A percentile compares a stretch with the other conserved stretches of the same genome.
These are phyloP conservation scores for Avahi laniger DNA, from an alignment of 2,797 vertebrate species.

Conservation along the genomic window DNA sequence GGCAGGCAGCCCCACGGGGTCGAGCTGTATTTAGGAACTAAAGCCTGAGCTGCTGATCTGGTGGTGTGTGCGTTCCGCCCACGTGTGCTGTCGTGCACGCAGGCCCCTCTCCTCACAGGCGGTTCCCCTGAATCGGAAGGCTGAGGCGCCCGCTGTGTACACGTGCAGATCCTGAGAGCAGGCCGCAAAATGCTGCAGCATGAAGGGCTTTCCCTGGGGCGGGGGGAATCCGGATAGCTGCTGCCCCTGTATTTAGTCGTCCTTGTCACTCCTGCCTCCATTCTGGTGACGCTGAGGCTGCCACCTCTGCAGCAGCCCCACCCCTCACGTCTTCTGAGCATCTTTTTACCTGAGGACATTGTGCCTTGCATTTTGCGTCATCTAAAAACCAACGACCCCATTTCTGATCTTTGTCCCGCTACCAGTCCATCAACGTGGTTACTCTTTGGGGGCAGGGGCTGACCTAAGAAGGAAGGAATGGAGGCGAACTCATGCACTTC, in stretches of 20 bases:
- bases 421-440: not conserved
- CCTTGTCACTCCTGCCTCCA: not conserved
- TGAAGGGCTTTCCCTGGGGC: not conserved
- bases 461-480: not conserved
- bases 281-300: fast-evolving
- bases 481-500: not conserved
- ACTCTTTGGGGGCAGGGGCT: not conserved
- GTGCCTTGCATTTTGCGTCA: not conserved
- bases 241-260: fast-evolving
- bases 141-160: not conserved
- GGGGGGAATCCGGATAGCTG: fast-evolving
- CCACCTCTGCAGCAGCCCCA: fast-evolving
- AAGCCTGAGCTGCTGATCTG: not conserved
- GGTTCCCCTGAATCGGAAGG: not conserved
- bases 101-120: not conserved
- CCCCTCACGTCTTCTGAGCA: not conserved
- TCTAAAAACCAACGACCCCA: not conserved
- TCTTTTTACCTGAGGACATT: not conserved
- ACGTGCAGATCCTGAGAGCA: not conserved
- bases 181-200: too few species aligned
- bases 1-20: not conserved
- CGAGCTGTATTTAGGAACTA: not conserved
- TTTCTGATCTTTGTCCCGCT: not conserved
- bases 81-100: fast-evolving
- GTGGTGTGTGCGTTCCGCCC: not conserved